Conservation (phyloP, 2,888 invertebrate genomes). For the Cheilosia grossa region DNA sequence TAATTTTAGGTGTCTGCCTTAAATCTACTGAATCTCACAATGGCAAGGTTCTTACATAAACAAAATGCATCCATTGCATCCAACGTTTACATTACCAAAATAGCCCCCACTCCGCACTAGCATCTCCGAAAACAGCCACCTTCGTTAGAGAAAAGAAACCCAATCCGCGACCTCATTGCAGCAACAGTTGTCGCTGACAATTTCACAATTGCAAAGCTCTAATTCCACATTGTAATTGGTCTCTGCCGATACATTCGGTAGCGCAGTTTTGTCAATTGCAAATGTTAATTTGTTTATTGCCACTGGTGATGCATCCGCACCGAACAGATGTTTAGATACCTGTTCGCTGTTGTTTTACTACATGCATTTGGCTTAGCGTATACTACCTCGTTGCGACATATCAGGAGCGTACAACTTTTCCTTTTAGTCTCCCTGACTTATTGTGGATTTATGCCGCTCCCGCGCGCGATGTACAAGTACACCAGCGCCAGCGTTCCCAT, state of each 20-base stretch:
- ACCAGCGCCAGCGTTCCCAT: constrained; percentile 17
- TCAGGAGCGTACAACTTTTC: constrained; percentile 72
- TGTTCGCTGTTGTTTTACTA: constrained; percentile 43
- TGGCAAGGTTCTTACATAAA: not conserved
- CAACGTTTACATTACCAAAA: not conserved
- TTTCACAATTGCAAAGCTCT: constrained; percentile 64
- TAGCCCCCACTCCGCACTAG: not conserved
- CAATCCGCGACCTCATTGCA: constrained; percentile 45
- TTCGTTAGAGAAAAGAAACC: not conserved
- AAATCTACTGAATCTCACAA: too few species aligned
- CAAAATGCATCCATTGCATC: not conserved
- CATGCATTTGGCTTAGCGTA: constrained; percentile 14
- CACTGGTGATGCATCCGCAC: constrained; percentile 63
- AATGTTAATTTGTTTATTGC: constrained; percentile 74
- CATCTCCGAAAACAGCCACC: constrained; percentile 29
- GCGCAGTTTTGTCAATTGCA: constrained; percentile 60
- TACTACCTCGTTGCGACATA: constrained; percentile 66
- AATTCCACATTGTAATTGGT: constrained; percentile 67
- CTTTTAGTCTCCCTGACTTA: constrained; percentile 60
- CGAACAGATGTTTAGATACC: constrained; percentile 69
- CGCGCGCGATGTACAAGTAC: constrained; percentile 65
- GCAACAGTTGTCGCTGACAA: constrained; percentile 32
- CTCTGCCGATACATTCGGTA: constrained; percentile 9
- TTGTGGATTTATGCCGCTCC: constrained; percentile 64
- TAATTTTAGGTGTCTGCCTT: too few species aligned